Evolutionary conservation across 1,140 invertebrate genomes (phyloP).

Genomic region (Nephila pilipes): DNA sequence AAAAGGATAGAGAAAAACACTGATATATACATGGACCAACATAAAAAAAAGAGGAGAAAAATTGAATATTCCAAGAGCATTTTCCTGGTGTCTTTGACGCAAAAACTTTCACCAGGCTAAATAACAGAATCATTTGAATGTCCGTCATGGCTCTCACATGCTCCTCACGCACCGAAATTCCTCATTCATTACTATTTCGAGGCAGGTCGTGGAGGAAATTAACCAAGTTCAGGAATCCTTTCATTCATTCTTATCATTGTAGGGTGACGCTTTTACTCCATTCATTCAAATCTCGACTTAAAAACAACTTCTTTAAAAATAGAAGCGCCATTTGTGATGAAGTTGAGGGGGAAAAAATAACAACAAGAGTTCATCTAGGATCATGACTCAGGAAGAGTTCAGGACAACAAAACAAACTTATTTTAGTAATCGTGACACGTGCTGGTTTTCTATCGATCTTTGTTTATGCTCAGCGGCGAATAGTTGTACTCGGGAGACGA

Average conservation of each 20-base stretch:
- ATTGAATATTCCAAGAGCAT: neutral
- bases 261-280: neutral
- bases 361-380: neutral
- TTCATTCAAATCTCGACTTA: neutral
- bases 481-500: neutral
- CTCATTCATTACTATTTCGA: neutral
- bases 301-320: neutral
- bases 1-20: no score
- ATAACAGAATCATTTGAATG: neutral
- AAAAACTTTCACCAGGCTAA: neutral
- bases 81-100: neutral
- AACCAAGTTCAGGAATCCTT: neutral
- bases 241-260: neutral
- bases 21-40: neutral
- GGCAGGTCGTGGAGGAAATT: neutral
- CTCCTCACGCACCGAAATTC: slow-evolving; percentile 3
- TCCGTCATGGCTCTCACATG: no score
- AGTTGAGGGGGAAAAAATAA: neutral
- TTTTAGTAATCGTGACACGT: neutral
- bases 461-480: neutral
- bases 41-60: neutral
- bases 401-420: neutral
- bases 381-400: neutral
- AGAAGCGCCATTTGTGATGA: neutral
- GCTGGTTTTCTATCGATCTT: neutral